These are phyloP conservation scores for Potamarius usumacintae DNA, from an alignment of 2,113 vertebrate genomes.

Conservation along the genomic window DNA sequence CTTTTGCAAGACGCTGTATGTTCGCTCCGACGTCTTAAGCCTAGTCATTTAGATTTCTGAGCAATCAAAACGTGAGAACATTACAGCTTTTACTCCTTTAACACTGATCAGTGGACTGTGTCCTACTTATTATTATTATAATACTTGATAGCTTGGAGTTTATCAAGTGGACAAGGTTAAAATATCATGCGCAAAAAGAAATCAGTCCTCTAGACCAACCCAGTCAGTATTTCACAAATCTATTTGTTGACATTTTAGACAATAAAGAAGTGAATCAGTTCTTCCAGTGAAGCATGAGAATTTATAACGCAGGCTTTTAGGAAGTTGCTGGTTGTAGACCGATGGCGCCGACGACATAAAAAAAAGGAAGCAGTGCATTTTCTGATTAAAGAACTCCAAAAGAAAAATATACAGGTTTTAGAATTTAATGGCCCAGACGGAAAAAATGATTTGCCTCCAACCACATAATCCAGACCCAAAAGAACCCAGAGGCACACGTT, in stretches of 20 bases:
- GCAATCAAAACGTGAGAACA: not conserved
- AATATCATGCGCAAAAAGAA: not conserved
- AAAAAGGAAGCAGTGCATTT: constrained; percentile 5
- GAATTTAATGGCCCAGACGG: not conserved
- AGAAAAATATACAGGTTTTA: constrained; percentile 1
- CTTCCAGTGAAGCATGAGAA: not conserved
- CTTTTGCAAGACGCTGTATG: too few species aligned
- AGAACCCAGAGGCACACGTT: not conserved
- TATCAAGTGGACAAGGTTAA: not conserved
- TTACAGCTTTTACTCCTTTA: not conserved
- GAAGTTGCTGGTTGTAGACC: not conserved
- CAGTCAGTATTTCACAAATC: not conserved
- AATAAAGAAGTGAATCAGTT: not conserved
- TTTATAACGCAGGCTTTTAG: constrained; percentile 3
- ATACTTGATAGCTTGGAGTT: not conserved
- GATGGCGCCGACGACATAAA: not conserved
- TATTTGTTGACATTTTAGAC: not conserved
- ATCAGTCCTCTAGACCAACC: not conserved
- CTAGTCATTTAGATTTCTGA: not conserved
- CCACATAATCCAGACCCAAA: constrained; percentile 6
- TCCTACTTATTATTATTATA: not conserved
- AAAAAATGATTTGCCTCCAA: not conserved
- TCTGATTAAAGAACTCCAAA: not conserved
- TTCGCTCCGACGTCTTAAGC: not conserved
- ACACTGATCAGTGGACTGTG: not conserved